A percentile compares a stretch with the other conserved stretches of the same genome.
phyloP scores from a whole-genome alignment of 2,113 vertebrate genomes.

The Fukomys damarensis region DNA sequence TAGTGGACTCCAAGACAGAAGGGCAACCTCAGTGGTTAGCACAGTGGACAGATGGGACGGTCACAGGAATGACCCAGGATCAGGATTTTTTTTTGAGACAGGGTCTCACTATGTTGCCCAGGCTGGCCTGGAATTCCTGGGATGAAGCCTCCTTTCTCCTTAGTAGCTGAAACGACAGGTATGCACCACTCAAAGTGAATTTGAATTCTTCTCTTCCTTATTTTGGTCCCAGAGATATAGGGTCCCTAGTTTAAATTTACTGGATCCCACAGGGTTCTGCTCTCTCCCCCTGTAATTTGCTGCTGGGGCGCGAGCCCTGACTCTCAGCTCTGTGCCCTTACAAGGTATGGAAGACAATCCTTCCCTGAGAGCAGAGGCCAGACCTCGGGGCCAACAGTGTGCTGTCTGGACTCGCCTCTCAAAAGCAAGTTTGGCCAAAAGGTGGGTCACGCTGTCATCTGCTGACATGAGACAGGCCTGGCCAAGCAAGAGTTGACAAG shows the following conservation, averaged over 20 bases:
- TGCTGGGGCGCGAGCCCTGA: neutral
- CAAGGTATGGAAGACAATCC: constrained; percentile 29
- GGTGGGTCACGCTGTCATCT: constrained; percentile 44
- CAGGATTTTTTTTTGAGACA: neutral
- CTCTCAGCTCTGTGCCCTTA: neutral
- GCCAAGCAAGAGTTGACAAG: neutral
- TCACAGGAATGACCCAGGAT: neutral
- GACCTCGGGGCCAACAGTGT: neutral
- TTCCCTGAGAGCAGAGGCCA: neutral
- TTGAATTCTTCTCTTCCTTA: neutral
- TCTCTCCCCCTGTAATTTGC: neutral
- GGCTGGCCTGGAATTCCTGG: neutral
- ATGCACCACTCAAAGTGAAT: neutral
- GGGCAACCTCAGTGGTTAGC: neutral
- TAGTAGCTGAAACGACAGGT: neutral
- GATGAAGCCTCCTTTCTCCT: neutral
- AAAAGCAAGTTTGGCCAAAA: constrained; percentile 41
- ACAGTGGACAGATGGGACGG: neutral
- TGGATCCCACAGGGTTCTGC: neutral
- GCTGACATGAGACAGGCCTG: constrained; percentile 23
- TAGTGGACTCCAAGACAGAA: neutral
- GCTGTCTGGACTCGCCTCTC: constrained; percentile 55
- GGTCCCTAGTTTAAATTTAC: neutral
- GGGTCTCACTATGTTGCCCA: neutral
- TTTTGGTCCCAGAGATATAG: neutral